Evolutionary conservation across 2,888 invertebrate species (phyloP).

Genomic region (Diaperis boleti): DNA sequence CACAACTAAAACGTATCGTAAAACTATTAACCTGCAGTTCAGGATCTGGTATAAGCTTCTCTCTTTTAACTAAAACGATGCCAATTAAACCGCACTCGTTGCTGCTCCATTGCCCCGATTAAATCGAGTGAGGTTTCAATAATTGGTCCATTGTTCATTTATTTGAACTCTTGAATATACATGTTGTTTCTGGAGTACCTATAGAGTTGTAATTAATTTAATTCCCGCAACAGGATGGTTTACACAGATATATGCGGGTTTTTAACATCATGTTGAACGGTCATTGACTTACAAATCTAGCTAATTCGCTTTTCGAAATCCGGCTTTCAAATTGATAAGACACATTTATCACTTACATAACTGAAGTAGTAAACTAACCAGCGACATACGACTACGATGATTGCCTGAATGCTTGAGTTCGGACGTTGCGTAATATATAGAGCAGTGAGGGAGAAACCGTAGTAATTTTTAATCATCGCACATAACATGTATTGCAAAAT

Average conservation of each 20-base stretch:
- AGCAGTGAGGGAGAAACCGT: constrained; percentile 4
- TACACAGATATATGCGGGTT: constrained; percentile 37
- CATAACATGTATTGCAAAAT: constrained; percentile 1
- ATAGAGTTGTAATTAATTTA: constrained; percentile 21
- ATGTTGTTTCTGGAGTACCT: constrained; percentile 24
- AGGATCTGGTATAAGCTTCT: not conserved
- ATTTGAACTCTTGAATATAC: constrained; percentile 6
- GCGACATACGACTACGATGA: constrained; percentile 14
- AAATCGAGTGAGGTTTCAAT: constrained; percentile 14
- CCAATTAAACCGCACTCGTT: constrained; percentile 9
- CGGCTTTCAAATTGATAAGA: constrained; percentile 30
- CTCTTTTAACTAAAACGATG: not conserved
- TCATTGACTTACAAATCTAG: constrained; percentile 27
- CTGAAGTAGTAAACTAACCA: constrained; percentile 1
- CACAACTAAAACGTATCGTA: constrained; percentile 20
- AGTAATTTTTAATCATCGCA: not conserved
- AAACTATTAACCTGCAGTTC: constrained; percentile 15
- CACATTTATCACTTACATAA: constrained; percentile 29
- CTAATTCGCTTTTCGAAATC: constrained; percentile 18
- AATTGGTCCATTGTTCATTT: constrained; percentile 2
- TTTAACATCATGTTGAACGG: constrained; percentile 29
- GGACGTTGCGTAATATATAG: constrained; percentile 13
- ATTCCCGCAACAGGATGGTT: too few species aligned
- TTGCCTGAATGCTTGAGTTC: not conserved
- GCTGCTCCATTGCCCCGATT: constrained; percentile 4